phyloP scores from a whole-genome alignment of 2,797 vertebrate genomes.

The Sus cebifrons region DNA sequence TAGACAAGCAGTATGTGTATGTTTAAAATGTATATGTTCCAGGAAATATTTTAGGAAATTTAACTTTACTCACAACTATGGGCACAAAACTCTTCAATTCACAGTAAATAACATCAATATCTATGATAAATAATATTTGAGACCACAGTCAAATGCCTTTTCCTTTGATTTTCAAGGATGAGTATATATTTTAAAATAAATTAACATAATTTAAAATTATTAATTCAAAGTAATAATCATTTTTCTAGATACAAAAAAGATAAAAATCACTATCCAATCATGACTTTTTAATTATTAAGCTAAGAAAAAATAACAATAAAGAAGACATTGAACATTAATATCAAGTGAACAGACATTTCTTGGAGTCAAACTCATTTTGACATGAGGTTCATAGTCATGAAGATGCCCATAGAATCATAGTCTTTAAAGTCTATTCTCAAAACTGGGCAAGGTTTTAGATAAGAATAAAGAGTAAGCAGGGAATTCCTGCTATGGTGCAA shows the following conservation, averaged over 20 bases:
- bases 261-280: neutral
- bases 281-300: neutral
- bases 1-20: neutral
- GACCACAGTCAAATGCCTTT: neutral
- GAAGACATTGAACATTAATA: neutral
- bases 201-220: conserved; percentile 1
- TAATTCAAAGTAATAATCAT: neutral
- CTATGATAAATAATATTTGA: neutral
- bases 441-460: neutral
- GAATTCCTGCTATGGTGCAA: neutral
- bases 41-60: neutral
- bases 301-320: neutral
- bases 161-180: neutral
- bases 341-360: neutral
- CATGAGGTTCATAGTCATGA: neutral
- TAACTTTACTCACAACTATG: neutral
- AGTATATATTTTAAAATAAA: neutral
- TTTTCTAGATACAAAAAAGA: neutral
- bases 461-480: neutral
- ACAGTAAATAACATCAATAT: neutral
- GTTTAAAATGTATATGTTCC: neutral
- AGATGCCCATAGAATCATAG: neutral
- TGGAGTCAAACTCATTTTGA: neutral
- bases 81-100: neutral
- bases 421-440: neutral